Evolutionary conservation across 2,113 vertebrate genomes (phyloP).

Genomic region (Cnemophilus loriae): DNA sequence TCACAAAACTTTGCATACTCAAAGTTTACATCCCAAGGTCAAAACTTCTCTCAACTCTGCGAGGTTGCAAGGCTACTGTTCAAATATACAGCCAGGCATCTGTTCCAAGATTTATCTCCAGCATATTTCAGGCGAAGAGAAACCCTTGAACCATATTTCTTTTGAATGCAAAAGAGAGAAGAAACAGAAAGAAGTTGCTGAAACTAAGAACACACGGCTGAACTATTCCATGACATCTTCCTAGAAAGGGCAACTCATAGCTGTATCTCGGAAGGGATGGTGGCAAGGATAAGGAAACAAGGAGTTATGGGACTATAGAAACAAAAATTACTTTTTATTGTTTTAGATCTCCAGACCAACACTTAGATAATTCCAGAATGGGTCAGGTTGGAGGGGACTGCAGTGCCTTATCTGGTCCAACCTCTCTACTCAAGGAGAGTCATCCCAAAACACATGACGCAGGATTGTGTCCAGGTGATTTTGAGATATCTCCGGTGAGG

Average conservation of each 20-base stretch:
- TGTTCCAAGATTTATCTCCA: neutral
- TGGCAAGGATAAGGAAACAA: neutral
- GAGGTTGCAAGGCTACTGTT: neutral
- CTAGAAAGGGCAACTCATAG: neutral
- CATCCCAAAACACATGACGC: neutral
- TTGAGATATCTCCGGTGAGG: neutral
- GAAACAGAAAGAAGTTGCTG: neutral
- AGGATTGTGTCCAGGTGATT: neutral
- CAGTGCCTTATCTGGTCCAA: neutral
- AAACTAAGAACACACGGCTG: neutral
- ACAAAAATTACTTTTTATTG: neutral
- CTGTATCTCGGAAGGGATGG: neutral
- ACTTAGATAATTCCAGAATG: neutral
- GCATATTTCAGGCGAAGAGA: neutral
- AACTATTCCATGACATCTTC: neutral
- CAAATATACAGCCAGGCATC: neutral
- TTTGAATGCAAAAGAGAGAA: neutral
- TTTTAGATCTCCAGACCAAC: neutral
- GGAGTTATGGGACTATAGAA: neutral
- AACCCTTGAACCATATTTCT: neutral
- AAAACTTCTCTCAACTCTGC: neutral
- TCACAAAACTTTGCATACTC: neutral
- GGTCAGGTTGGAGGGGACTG: neutral
- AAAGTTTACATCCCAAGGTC: neutral
- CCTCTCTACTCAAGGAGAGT: neutral